phyloP scores from a whole-genome alignment of 1,140 invertebrate genomes.

The Carposina sasakii region DNA sequence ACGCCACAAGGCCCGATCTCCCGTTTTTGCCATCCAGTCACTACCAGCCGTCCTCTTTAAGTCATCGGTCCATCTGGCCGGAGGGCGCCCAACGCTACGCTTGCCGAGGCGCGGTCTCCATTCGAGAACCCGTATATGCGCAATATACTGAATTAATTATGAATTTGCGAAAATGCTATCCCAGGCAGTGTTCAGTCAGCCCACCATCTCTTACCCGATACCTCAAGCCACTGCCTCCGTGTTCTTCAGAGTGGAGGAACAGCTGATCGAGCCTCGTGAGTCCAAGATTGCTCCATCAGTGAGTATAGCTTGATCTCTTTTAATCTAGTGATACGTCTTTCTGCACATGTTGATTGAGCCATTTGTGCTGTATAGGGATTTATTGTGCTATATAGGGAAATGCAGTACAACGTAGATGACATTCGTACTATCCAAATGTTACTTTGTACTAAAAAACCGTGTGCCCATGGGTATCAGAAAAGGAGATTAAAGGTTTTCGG shows the following conservation, averaged over 20 bases:
- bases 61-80: too few relatives aligned
- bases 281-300: conserved; percentile 30
- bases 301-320: conserved; percentile 3
- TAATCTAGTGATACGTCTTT: not conserved
- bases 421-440: too few relatives aligned
- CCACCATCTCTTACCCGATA: conserved; percentile 43
- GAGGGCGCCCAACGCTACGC: too few relatives aligned
- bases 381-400: not conserved
- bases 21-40: too few relatives aligned
- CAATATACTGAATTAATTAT: too few relatives aligned
- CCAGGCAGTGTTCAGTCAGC: conserved; percentile 55
- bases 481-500: not conserved
- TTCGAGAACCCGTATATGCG: too few relatives aligned
- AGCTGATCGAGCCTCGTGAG: conserved; percentile 32
- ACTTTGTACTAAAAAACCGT: too few relatives aligned
- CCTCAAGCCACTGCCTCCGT: conserved; percentile 51
- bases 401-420: too few relatives aligned
- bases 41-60: too few relatives aligned
- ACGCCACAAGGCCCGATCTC: too few relatives aligned
- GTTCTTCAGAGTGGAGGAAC: conserved; percentile 49
- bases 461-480: not conserved
- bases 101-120: too few relatives aligned
- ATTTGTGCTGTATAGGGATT: not conserved
- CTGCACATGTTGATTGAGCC: not conserved
- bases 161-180: too few relatives aligned